Base-by-base conservation (phyloP, 2,888 invertebrate genomes). In the Serrognathus titanus region DNA sequence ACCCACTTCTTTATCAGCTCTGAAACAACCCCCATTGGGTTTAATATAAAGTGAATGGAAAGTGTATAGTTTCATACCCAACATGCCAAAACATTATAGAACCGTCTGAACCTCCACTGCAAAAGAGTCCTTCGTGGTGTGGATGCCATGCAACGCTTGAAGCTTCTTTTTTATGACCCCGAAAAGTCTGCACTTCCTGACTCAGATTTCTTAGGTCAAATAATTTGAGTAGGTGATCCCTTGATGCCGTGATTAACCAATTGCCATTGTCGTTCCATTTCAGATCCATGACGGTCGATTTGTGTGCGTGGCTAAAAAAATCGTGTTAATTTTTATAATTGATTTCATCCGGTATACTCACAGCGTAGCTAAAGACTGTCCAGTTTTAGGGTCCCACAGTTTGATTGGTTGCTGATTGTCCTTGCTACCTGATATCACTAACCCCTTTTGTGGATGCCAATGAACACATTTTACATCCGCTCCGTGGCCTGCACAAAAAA, bases 261-360 rank as follows among this genome's bases (percentile, higher is more conserved):
- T 99, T 98, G 2, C 99, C 99, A 82, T 99, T 99, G 51, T 90
- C 89, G 79, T 99, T 99, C 98, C 99, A 99, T 78, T 96, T 94
- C 24, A 98, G 84, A 76, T 98, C 97, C 97, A 98, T 98, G 10
- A 99, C 99, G 31, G 99, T 98, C 53, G 95, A 96, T 80, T 99
- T 99, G 79, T 99, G 99, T 43, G 98, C 98, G 79, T 99, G 98
- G 53, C 91, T 91, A 67, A 9, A 67, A 39, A 62, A 58, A 51
- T 35, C 35, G 52, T 35, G 10, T 46, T 13, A 48, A 48, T 9
- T 48, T 7, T 31, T 31, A 6, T 6, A 11, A 40, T 6, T 5
- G 7, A 12, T 6, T 40, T 40, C 40, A 8, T 20, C 1, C 3
- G 12, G 12, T 53, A 31, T 61, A 82, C 86, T 83, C 82, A 92